Percentiles rank a stretch among this genome's conserved stretches.
Evolutionary conservation across 2,113 vertebrate genomes (phyloP).

Genomic region (Tonatia bakeri): DNA sequence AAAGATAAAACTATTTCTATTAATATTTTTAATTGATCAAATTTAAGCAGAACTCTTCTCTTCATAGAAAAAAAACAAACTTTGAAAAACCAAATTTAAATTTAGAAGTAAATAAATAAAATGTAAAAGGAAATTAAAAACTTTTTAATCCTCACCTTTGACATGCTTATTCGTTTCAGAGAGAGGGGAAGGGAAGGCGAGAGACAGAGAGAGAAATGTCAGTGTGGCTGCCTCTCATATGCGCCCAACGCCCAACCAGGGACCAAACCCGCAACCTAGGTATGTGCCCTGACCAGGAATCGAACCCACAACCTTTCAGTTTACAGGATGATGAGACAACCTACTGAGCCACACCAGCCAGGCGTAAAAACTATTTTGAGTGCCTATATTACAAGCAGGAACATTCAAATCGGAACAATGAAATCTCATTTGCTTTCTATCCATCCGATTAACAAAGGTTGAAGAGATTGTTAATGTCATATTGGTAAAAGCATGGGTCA

Average conservation of each 20-base stretch:
- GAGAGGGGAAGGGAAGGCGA: no score
- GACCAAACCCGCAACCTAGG: no score
- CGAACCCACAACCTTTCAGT: no score
- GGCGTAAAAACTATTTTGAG: neutral
- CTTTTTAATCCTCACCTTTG: neutral
- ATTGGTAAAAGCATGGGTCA: neutral
- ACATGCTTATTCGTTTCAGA: no score
- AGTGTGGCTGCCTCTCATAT: no score
- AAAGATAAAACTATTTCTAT: slow-evolving; percentile 1
- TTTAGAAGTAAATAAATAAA: neutral
- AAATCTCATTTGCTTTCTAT: neutral
- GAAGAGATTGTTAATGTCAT: neutral
- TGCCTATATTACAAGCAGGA: neutral
- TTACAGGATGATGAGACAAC: no score
- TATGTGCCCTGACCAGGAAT: no score
- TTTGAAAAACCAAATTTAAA: neutral
- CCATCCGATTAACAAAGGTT: neutral
- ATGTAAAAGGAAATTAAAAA: neutral
- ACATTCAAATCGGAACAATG: neutral
- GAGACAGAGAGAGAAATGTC: no score
- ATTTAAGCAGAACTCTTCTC: neutral
- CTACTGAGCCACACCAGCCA: no score
- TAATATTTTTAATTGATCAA: neutral
- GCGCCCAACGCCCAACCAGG: no score
- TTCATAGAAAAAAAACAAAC: neutral